phyloP scores from a whole-genome alignment of 2,888 invertebrate genomes.

The Lathronympha strigana region DNA sequence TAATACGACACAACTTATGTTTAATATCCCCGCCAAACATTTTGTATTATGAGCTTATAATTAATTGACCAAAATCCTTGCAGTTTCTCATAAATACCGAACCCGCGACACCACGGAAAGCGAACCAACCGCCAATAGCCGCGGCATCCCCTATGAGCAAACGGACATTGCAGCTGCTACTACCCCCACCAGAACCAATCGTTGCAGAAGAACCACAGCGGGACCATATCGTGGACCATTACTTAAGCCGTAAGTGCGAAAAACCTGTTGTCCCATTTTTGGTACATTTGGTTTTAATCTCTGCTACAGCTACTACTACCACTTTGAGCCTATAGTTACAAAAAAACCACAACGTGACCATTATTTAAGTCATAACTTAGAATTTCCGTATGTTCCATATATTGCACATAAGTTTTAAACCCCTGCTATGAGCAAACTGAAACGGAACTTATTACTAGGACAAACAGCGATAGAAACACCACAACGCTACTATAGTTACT shows the following conservation, averaged over 20 bases:
- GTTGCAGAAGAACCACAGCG: constrained; percentile 49
- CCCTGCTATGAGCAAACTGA: no score
- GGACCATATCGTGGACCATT: constrained; percentile 73
- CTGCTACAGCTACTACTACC: no score
- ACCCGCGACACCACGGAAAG: constrained; percentile 61
- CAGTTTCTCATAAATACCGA: constrained; percentile 67
- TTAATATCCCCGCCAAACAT: no score
- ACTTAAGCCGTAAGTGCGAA: constrained; percentile 67
- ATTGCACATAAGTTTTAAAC: not conserved
- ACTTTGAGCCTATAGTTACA: no score
- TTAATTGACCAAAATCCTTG: no score
- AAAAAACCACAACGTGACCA: no score
- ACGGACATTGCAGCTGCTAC: constrained; percentile 81
- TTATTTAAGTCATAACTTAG: no score
- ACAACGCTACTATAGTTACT: no score
- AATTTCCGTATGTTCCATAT: not conserved
- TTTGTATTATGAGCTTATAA: no score
- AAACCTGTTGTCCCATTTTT: not conserved
- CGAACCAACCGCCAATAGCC: constrained; percentile 52
- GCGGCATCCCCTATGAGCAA: constrained; percentile 77
- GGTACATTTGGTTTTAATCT: not conserved
- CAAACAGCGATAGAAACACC: no score
- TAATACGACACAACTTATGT: no score
- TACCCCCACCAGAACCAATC: constrained; percentile 55
- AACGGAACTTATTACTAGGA: no score